These are phyloP conservation scores for Crocidura indochinensis DNA, from an alignment of 2,797 vertebrate species.

Conservation along the genomic window DNA sequence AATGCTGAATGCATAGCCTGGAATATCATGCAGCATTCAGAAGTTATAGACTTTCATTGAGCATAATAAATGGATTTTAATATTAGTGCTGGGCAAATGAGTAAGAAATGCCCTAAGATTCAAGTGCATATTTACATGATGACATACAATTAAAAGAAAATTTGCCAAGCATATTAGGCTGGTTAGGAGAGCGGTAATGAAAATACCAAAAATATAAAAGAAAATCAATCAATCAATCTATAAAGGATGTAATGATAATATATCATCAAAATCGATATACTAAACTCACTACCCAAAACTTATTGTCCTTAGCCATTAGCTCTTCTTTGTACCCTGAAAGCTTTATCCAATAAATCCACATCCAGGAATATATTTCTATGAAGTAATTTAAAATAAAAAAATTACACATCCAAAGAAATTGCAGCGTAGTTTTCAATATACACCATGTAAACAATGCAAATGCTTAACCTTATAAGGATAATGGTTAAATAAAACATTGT, in stretches of 20 bases:
- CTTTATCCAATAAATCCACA: not conserved
- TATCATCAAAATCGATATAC: not conserved
- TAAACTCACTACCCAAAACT: not conserved
- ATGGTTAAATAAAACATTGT: conserved; percentile 45
- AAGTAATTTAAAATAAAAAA: conserved; percentile 51
- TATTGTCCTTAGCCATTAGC: not conserved
- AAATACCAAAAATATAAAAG: not conserved
- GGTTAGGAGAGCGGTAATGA: not conserved
- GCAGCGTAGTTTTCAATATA: conserved; percentile 33
- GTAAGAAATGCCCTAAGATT: not conserved
- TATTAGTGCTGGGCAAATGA: not conserved
- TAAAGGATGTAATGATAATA: not conserved
- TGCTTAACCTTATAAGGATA: conserved; percentile 49
- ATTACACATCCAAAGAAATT: conserved; percentile 14
- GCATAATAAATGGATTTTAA: not conserved
- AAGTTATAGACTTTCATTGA: not conserved
- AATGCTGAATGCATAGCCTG: not conserved
- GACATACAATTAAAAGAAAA: not conserved
- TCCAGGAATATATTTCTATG: conserved; percentile 5
- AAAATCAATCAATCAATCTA: not conserved
- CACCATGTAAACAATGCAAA: conserved; percentile 53
- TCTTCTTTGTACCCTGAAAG: conserved; percentile 11
- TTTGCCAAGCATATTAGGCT: not conserved
- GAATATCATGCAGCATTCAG: not conserved
- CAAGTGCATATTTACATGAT: not conserved